phyloP scores from a whole-genome alignment of 2,113 vertebrate genomes.

The Pollachius pollachius region DNA sequence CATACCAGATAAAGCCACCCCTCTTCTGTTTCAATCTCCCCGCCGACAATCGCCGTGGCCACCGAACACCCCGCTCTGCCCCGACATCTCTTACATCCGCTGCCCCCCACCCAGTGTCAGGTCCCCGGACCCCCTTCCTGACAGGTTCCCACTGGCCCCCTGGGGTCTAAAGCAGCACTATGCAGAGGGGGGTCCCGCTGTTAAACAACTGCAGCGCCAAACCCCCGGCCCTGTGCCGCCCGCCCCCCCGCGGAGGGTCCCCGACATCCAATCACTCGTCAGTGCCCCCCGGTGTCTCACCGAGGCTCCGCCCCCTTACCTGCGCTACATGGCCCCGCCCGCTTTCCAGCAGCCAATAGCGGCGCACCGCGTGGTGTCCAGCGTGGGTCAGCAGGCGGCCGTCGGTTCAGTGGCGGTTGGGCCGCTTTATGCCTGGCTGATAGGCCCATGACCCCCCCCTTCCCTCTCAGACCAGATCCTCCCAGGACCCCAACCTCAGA shows the following conservation, averaged over 20 bases:
- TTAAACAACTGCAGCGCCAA: too few species aligned
- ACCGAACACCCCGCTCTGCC: constrained; percentile 10
- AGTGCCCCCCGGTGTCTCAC: constrained; percentile 51
- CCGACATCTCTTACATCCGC: constrained; percentile 44
- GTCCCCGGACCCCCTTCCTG: constrained; percentile 48
- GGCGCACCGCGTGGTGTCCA: constrained; percentile 89
- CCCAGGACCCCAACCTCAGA: constrained; percentile 41
- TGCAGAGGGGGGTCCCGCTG: too few species aligned
- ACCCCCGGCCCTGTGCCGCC: too few species aligned
- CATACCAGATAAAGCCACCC: constrained; percentile 74
- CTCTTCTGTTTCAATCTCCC: constrained; percentile 59
- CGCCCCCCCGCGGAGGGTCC: too few species aligned
- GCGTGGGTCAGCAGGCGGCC: constrained; percentile 81
- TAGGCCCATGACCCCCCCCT: constrained; percentile 75
- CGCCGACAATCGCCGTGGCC: constrained; percentile 10
- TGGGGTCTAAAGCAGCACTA: constrained; percentile 61
- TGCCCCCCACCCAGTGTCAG: constrained; percentile 59
- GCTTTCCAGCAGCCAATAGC: constrained; percentile 82
- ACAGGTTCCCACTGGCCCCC: constrained; percentile 88
- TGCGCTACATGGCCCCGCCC: constrained; percentile 72
- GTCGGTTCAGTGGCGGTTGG: constrained; percentile 83
- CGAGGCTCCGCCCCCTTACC: constrained; percentile 70
- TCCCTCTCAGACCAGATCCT: constrained; percentile 65
- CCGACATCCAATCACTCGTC: constrained; percentile 24
- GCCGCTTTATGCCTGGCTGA: constrained; percentile 85